Evolutionary conservation across 2,113 vertebrate genomes (phyloP), one percentile per base, ranked within the genome.

Genomic region (Protomyctophum bolini): DNA sequence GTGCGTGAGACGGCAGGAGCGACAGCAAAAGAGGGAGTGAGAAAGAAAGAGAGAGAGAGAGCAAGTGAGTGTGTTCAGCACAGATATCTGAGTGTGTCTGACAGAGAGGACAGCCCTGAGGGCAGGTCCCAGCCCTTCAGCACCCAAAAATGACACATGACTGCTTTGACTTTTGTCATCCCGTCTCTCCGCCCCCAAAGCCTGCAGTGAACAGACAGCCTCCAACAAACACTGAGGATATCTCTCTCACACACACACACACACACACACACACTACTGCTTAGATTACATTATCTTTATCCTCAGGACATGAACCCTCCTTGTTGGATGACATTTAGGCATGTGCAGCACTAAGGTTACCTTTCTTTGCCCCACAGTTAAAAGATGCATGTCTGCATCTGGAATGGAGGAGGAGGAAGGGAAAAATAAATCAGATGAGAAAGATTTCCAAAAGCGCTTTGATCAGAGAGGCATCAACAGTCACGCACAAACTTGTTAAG

Each of bases 401-500:
- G 81, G 87, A 91, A 91, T 89, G 89, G 89, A 90, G 88, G 86
- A 83, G 50, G 14, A 79, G 33, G 33, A 55, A 47, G 64, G n/a
- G 58, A 68, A 70, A 85, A 63, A 56, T 85, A 83, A 76, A 87
- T 88, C 86, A 84, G 91, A 92, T 92, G 91, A 91, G 88, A 90
- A 89, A 92, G 91, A 92, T 92, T 91, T 92, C 89, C 87, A 91
- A 92, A 89, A 91, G 89, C 88, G 86, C 91, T 92, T 92, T 92
- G 91, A 93, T 92, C 90, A 91, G 90, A 91, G 90, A 89, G 89
- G 89, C 88, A 93, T 93, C 89, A 91, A 92, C 88, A 91, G 89
- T 91, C 87, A 90, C 87, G 89, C 83, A 88, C 87, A 87, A 90
- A 92, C 91, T 92, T 91, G 90, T 92, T 92, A 91, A 92, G 91